Conservation (phyloP, 2,888 invertebrate species). For the Leptinotarsa juncta region DNA sequence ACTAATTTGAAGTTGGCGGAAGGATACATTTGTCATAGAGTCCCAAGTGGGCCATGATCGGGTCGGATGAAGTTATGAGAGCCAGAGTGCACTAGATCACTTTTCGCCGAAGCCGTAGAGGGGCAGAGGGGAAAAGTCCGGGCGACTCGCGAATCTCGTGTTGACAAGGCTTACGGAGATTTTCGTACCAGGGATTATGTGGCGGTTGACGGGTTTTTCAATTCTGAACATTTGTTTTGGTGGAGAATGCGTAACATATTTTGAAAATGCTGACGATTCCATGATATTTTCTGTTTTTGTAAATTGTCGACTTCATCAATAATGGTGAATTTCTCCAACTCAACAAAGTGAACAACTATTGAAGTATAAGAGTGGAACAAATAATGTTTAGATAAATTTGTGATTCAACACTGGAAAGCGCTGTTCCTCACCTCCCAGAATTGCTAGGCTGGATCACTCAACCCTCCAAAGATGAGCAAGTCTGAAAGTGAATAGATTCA, state of each 20-base stretch:
- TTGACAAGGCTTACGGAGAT: conserved; percentile 17
- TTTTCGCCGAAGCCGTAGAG: conserved; percentile 48
- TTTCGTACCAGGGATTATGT: background rate
- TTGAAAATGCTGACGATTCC: background rate
- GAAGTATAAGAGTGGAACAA: too few species aligned
- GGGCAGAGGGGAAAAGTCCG: conserved; percentile 54
- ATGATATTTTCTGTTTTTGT: too few species aligned
- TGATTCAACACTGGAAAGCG: too few species aligned
- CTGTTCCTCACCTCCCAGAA: too few species aligned
- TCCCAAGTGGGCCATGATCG: conserved; percentile 67
- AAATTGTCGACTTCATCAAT: too few species aligned
- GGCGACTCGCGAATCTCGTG: conserved; percentile 28
- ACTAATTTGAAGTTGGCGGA: conserved; percentile 68
- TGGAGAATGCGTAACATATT: background rate
- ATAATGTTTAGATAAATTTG: too few species aligned
- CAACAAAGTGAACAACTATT: too few species aligned
- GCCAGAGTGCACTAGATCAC: conserved; percentile 67
- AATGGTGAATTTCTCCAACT: too few species aligned
- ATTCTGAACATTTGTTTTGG: background rate
- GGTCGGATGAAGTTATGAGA: conserved; percentile 68
- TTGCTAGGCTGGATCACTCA: too few species aligned
- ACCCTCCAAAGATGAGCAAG: too few species aligned
- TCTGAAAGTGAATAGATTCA: too few species aligned
- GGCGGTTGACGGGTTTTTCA: conserved; percentile 5
- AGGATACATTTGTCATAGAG: conserved; percentile 68